A percentile compares a stretch with the other conserved stretches of the same genome.
These are phyloP conservation scores for Platalea minor DNA, from an alignment of 2,797 vertebrate species.

Conservation along the genomic window DNA sequence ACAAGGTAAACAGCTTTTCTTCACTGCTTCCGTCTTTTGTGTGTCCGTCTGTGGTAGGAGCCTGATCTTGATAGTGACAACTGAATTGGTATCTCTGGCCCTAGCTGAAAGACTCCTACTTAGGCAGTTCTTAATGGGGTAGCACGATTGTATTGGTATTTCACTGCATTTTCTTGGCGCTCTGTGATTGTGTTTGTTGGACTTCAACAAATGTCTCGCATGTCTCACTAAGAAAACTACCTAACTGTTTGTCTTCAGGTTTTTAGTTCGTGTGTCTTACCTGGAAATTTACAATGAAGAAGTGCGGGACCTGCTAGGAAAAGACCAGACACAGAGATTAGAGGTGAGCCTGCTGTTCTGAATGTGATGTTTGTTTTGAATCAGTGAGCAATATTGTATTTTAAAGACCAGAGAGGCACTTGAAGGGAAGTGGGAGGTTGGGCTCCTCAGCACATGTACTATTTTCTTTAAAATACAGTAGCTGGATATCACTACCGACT, in stretches of 20 bases:
- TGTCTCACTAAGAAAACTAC: not conserved
- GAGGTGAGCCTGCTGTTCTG: conserved; percentile 82
- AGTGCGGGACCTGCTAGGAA: conserved; percentile 93
- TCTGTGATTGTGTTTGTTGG: not conserved
- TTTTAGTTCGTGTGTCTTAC: conserved; percentile 97
- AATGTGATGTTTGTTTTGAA: not conserved
- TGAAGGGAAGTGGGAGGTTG: not conserved
- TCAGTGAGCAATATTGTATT: not conserved
- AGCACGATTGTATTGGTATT: not conserved
- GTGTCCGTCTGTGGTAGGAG: not conserved
- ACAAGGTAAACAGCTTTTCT: conserved; percentile 81
- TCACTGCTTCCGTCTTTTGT: not conserved
- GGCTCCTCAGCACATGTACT: not conserved
- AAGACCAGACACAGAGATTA: conserved; percentile 94
- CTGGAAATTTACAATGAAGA: conserved; percentile 99
- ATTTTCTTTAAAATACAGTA: not conserved
- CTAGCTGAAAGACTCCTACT: not conserved
- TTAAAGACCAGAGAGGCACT: not conserved
- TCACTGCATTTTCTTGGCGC: not conserved
- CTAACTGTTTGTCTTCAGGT: conserved; percentile 76
- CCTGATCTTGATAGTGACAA: not conserved
- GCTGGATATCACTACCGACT: not conserved
- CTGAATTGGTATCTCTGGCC: not conserved
- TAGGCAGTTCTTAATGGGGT: not conserved
- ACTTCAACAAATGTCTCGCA: not conserved